Conservation (phyloP, 2,888 invertebrate genomes). For the Blera fallax region DNA sequence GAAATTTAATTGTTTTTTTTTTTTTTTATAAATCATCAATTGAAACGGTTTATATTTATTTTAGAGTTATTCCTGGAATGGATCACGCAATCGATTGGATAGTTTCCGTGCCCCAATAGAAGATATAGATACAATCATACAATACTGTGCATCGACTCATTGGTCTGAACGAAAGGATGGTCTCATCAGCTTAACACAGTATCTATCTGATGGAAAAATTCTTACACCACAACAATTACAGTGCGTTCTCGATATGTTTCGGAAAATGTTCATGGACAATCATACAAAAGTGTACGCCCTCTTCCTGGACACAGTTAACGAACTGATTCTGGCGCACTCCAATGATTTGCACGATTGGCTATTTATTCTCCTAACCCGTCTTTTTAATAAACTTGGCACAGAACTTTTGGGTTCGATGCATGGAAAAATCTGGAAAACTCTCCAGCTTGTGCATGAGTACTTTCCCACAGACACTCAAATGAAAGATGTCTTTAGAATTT, state of each 20-base stretch:
- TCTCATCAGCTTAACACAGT: conserved; percentile 89
- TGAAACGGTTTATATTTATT: conserved; percentile 10
- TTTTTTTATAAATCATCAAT: neutral
- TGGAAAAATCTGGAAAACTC: conserved; percentile 92
- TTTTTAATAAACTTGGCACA: conserved; percentile 94
- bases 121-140: conserved; percentile 93
- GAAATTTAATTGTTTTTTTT: neutral
- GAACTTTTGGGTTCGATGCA: conserved; percentile 96
- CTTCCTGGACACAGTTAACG: conserved; percentile 95
- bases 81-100: conserved; percentile 89
- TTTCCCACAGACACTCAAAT: conserved; percentile 87
- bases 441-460: conserved; percentile 89
- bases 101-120: conserved; percentile 86
- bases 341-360: conserved; percentile 96
- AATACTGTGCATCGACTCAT: conserved; percentile 92
- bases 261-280: conserved; percentile 98
- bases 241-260: conserved; percentile 95
- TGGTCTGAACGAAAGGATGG: conserved; percentile 99
- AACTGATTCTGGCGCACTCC: conserved; percentile 92
- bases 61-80: conserved; percentile 92
- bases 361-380: conserved; percentile 92
- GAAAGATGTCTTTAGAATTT: conserved; percentile 87
- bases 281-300: conserved; percentile 96
- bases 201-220: conserved; percentile 85
- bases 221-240: conserved; percentile 85